phyloP scores from a whole-genome alignment of 2,113 vertebrate species.

The Ifrita kowaldi region DNA sequence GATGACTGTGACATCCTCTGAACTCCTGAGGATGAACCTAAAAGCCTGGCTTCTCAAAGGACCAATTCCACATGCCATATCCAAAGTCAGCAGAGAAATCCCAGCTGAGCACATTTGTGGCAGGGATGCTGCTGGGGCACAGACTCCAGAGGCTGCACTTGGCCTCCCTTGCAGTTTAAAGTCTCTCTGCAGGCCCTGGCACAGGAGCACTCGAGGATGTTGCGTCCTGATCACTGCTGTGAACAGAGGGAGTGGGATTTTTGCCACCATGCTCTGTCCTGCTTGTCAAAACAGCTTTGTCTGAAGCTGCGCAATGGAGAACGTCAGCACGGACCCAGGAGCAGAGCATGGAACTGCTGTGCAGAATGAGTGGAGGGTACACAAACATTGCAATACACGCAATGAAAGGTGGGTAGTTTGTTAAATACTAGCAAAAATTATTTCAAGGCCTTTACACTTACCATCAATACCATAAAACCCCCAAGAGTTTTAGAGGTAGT shows the following conservation, averaged over 20 bases:
- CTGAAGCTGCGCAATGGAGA: background rate
- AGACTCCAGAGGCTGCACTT: accelerated
- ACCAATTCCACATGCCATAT: background rate
- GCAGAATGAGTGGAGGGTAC: background rate
- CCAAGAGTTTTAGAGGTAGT: background rate
- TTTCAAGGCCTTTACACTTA: background rate
- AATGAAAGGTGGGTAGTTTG: background rate
- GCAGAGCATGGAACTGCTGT: background rate
- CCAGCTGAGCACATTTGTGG: background rate
- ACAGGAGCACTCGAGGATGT: background rate
- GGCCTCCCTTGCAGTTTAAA: accelerated
- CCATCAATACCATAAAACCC: background rate
- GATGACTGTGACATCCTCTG: background rate
- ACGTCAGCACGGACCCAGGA: background rate
- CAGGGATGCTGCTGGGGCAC: background rate
- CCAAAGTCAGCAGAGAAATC: background rate
- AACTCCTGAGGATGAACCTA: background rate
- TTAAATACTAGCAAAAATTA: background rate
- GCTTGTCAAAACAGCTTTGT: conserved; percentile 26
- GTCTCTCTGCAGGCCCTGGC: background rate
- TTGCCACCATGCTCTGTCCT: background rate
- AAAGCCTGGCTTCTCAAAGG: background rate
- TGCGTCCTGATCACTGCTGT: background rate
- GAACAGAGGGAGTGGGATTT: background rate
- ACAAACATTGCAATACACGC: background rate